Conservation (phyloP, 2,113 vertebrate genomes). For the Jaculus jaculus region DNA sequence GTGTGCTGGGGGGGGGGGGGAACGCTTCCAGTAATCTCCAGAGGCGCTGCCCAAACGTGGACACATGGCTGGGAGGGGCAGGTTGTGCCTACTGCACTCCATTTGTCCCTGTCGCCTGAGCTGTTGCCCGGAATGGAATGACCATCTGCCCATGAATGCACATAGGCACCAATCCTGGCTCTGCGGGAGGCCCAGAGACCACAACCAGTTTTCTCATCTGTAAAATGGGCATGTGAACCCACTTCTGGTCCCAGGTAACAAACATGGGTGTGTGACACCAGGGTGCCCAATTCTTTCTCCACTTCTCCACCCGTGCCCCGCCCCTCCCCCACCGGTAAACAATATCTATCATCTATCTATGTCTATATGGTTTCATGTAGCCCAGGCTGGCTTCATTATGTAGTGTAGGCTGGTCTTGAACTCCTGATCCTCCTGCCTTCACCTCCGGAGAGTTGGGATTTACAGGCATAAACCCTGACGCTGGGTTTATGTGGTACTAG, state of each 20-base stretch:
- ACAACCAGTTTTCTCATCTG: not conserved
- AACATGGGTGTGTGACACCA: not conserved
- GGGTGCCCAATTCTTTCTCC: not conserved
- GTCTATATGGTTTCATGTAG: not conserved
- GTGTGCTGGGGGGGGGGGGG: not conserved
- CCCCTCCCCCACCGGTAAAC: not conserved
- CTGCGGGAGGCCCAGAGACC: not conserved
- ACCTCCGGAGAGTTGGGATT: not conserved
- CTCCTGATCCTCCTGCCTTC: not conserved
- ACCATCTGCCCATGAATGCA: not conserved
- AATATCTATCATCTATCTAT: too few species aligned
- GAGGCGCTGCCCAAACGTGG: not conserved
- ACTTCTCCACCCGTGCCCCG: not conserved
- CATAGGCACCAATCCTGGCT: not conserved
- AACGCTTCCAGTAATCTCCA: slow-evolving; percentile 24
- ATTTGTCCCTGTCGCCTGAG: not conserved
- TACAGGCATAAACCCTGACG: too few species aligned
- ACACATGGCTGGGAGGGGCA: not conserved
- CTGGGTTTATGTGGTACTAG: too few species aligned
- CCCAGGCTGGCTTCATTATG: not conserved
- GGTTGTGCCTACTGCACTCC: too few species aligned
- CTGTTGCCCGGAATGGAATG: not conserved
- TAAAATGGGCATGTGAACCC: not conserved
- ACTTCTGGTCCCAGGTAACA: fast-evolving
- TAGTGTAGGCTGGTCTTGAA: not conserved